These are phyloP conservation scores for Eupristina koningsbergeri DNA, from an alignment of 1,140 invertebrate species.

Conservation along the genomic window DNA sequence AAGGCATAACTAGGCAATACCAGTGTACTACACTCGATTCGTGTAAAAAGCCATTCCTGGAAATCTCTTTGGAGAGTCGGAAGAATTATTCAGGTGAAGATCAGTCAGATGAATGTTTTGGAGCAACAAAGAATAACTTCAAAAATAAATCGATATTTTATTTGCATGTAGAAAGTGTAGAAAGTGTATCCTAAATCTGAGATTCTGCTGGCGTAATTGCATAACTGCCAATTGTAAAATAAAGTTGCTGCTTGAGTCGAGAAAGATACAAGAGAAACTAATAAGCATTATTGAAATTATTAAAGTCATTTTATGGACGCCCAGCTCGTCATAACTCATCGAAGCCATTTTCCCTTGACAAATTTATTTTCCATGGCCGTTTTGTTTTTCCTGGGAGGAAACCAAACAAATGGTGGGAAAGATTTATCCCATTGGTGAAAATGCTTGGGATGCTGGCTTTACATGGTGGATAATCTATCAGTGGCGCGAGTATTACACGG, in stretches of 20 bases:
- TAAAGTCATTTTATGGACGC: not conserved
- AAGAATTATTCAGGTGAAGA: not conserved
- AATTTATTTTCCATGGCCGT: not conserved
- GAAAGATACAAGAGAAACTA: no score
- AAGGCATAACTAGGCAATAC: not conserved
- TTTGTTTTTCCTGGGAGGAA: no score
- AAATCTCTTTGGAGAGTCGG: constrained; percentile 19
- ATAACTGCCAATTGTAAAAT: no score
- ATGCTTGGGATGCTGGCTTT: not conserved
- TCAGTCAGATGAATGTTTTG: not conserved
- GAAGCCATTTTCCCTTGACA: not conserved
- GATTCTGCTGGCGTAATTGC: no score
- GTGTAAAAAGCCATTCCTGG: constrained; percentile 10
- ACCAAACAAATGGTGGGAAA: constrained; percentile 34
- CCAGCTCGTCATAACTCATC: not conserved
- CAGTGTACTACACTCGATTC: not conserved
- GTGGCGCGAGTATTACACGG: constrained; percentile 6
- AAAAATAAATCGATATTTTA: not conserved
- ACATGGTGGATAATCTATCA: constrained; percentile 19
- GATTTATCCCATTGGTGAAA: not conserved
- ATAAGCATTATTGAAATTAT: no score
- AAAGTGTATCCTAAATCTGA: no score
- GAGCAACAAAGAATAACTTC: not conserved
- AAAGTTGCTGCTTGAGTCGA: no score
- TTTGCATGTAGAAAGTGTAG: not conserved